A percentile compares a stretch with the other conserved stretches of the same genome.
phyloP scores from a whole-genome alignment of 2,888 invertebrate species.

The Resseliella maxima region DNA sequence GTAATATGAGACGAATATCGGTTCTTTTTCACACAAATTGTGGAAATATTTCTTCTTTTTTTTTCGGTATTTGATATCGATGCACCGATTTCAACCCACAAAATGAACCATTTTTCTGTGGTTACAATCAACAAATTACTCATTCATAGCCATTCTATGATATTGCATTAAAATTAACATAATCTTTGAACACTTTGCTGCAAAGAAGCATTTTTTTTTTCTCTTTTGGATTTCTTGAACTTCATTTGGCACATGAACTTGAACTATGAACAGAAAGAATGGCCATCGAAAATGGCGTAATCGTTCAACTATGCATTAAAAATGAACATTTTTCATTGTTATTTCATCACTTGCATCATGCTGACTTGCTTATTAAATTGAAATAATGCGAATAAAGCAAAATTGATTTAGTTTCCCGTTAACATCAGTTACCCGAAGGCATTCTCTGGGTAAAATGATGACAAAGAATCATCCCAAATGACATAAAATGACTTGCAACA shows the following conservation, averaged over 20 bases:
- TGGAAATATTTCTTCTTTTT: no score
- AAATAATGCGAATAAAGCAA: slow-evolving; percentile 27
- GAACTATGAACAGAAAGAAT: background rate
- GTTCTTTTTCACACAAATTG: background rate
- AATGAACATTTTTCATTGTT: background rate
- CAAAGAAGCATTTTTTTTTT: no score
- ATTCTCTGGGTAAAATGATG: background rate
- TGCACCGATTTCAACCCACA: background rate
- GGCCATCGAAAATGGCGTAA: background rate
- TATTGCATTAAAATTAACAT: no score
- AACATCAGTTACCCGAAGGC: background rate
- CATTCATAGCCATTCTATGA: no score
- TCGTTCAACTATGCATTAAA: background rate
- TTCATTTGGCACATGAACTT: no score
- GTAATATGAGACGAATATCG: background rate
- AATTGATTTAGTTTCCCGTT: background rate
- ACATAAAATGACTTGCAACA: slow-evolving; percentile 13
- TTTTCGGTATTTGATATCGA: no score
- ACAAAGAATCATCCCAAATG: background rate
- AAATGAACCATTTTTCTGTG: no score
- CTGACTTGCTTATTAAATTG: slow-evolving; percentile 39
- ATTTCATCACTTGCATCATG: slow-evolving; percentile 14
- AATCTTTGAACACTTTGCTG: no score
- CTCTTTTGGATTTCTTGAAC: no score
- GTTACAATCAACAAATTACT: no score